Evolutionary conservation across 2,113 vertebrate species (phyloP).

Genomic region (Rhadina sibilatrix): DNA sequence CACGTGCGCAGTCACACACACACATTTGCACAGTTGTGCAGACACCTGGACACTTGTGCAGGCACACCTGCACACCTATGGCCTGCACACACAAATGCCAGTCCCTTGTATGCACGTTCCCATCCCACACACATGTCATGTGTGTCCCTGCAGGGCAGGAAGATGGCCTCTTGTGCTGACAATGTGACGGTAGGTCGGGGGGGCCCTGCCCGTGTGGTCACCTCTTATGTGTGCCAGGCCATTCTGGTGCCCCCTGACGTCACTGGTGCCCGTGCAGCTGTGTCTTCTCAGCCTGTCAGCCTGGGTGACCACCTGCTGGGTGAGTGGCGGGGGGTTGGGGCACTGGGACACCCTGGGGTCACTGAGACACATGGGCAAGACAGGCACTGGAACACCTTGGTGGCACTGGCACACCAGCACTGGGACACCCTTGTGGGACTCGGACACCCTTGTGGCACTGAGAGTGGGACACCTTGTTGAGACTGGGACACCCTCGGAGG

Average conservation of each 20-base stretch:
- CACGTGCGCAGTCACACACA: neutral
- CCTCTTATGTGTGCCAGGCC: neutral
- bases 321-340: neutral
- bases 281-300: neutral
- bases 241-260: neutral
- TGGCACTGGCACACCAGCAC: neutral
- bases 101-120: neutral
- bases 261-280: accelerated
- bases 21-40: neutral
- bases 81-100: neutral
- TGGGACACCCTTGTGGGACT: neutral
- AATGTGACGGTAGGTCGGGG: neutral
- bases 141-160: neutral
- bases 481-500: neutral
- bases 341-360: neutral
- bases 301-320: neutral
- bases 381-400: neutral
- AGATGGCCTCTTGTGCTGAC: neutral
- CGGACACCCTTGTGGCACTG: neutral
- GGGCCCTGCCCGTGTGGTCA: neutral
- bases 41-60: neutral
- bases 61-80: neutral
- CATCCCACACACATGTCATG: neutral
- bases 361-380: neutral
- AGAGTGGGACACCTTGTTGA: neutral